Conservation (phyloP, 2,888 invertebrate genomes). For the Arenicola marina region DNA sequence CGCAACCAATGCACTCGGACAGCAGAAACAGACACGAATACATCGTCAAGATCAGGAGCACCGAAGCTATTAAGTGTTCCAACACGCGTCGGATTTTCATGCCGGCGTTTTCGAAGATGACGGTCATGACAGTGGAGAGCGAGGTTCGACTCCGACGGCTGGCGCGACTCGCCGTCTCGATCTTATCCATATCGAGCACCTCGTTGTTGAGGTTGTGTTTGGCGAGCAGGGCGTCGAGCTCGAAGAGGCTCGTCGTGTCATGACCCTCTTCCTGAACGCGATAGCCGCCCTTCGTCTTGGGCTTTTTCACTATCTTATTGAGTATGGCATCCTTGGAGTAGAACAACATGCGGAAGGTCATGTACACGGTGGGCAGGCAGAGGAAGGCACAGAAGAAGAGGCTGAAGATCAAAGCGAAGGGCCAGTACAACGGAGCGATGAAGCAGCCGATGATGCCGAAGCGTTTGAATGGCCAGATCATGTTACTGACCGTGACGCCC, state of each 20-base stretch:
- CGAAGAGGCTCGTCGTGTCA: not conserved
- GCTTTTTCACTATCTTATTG: conserved; percentile 9
- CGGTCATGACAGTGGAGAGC: not conserved
- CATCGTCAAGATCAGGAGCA: conserved; percentile 26
- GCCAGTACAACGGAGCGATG: conserved; percentile 44
- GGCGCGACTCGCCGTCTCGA: conserved; percentile 5
- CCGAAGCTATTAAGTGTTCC: conserved; percentile 18
- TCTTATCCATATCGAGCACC: conserved; percentile 3
- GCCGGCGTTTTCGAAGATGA: not conserved
- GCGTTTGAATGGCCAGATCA: conserved; percentile 53
- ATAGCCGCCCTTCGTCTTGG: conserved; percentile 11
- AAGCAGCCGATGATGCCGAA: conserved; percentile 50
- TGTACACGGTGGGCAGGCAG: conserved; percentile 51
- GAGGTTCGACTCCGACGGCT: conserved; percentile 2
- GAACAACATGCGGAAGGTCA: conserved; percentile 49
- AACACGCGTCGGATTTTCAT: not conserved
- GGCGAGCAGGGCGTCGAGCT: not conserved
- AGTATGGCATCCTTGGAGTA: conserved; percentile 34
- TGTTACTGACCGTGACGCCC: conserved; percentile 44
- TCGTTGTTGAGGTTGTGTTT: not conserved
- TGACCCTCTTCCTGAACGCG: not conserved
- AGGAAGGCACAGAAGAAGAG: conserved; percentile 44
- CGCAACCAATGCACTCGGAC: conserved; percentile 35
- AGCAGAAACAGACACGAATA: conserved; percentile 35
- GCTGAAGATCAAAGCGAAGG: conserved; percentile 42